A percentile compares a stretch with the other conserved stretches of the same genome.
Evolutionary conservation across 2,797 vertebrate species (phyloP).

Genomic region (Alosa sapidissima): DNA sequence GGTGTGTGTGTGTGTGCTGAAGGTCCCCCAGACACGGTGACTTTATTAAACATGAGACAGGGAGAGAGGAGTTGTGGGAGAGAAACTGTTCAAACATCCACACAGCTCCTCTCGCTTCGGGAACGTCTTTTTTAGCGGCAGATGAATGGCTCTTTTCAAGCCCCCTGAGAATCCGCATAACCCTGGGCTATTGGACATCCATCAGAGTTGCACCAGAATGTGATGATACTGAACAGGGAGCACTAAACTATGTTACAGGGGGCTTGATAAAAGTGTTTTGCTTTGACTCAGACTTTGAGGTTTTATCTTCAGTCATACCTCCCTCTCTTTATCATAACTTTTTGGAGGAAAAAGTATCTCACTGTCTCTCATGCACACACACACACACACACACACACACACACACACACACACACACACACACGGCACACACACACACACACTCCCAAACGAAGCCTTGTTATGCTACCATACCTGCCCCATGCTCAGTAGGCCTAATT

Average conservation of each 20-base stretch:
- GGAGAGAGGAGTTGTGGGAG: not conserved
- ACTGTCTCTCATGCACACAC: not conserved
- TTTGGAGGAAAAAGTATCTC: not conserved
- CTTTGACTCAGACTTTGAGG: not conserved
- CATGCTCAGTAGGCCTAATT: not conserved
- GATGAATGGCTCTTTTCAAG: constrained; percentile 3
- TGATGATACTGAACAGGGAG: not conserved
- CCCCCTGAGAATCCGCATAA: not conserved
- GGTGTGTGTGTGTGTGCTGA: not conserved
- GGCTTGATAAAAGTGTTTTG: not conserved
- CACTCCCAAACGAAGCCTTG: not conserved
- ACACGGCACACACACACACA: not conserved
- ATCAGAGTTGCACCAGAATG: not conserved
- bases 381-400: not conserved
- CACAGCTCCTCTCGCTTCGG: not conserved
- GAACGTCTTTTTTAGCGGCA: not conserved
- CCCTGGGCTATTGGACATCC: not conserved
- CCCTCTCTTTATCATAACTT: not conserved
- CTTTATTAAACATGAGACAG: not conserved
- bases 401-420: not conserved
- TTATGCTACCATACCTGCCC: not conserved
- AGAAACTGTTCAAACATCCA: not conserved
- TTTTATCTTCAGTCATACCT: not conserved
- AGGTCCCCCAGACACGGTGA: not conserved
- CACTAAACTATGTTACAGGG: not conserved